Conservation (phyloP, 2,113 vertebrate species). For the Struthidea cinerea region DNA sequence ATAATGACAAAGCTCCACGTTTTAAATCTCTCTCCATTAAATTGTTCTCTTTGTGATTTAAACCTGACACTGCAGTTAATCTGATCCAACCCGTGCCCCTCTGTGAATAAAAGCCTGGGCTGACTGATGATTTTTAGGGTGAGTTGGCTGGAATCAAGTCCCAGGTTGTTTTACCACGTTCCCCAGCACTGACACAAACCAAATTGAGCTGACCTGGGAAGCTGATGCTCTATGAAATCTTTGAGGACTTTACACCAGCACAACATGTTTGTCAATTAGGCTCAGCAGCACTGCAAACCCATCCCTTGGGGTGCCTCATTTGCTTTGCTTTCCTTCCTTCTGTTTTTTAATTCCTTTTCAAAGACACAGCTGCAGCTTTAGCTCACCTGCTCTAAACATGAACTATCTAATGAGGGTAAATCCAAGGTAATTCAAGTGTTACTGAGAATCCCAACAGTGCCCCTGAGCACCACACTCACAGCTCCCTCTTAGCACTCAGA, state of each 20-base stretch:
- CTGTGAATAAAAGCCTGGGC: neutral
- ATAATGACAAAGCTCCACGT: constrained; percentile 1
- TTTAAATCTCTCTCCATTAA: neutral
- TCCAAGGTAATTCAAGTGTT: neutral
- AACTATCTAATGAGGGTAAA: neutral
- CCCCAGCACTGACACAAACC: neutral
- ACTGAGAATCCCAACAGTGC: neutral
- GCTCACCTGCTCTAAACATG: neutral
- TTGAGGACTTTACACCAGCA: constrained; percentile 19
- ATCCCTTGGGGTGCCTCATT: neutral
- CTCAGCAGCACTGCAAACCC: neutral
- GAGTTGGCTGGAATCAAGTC: neutral
- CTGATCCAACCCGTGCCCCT: neutral
- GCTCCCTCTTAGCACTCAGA: neutral
- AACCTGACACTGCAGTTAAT: neutral
- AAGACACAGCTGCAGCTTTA: neutral
- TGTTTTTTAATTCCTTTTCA: neutral
- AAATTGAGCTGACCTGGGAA: neutral
- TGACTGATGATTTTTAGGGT: neutral
- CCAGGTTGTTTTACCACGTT: neutral
- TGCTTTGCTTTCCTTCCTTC: neutral
- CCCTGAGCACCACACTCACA: neutral
- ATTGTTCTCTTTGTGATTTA: neutral
- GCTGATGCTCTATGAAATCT: neutral
- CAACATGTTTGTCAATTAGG: constrained; percentile 10